These are phyloP conservation scores for Drosophila pachea DNA, from an alignment of 1,140 invertebrate genomes.

Conservation along the genomic window DNA sequence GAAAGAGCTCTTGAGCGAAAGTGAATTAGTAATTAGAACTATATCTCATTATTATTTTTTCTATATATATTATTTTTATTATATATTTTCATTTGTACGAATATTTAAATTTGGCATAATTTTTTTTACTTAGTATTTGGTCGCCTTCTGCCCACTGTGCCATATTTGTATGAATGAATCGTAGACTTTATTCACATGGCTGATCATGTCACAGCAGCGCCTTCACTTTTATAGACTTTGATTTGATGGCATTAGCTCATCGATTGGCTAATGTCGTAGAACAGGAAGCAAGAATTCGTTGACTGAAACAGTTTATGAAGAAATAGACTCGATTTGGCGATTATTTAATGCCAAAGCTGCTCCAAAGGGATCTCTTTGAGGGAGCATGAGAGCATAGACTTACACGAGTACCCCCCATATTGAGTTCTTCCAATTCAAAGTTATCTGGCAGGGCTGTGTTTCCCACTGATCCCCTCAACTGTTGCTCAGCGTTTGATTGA, in stretches of 20 bases:
- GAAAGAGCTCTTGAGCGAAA: neutral
- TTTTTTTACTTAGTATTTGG: neutral
- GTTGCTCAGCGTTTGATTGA: no score
- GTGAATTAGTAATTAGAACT: neutral
- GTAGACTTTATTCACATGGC: neutral
- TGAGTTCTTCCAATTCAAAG: no score
- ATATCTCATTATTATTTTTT: neutral
- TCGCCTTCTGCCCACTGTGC: neutral
- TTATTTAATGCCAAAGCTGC: no score
- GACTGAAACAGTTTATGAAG: no score
- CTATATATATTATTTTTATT: no score
- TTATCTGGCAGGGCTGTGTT: no score
- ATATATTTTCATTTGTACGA: neutral
- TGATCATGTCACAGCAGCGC: neutral
- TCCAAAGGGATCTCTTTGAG: no score
- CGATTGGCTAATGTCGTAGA: conserved; percentile 6
- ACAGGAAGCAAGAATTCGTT: conserved; percentile 1
- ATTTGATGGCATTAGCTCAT: conserved; percentile 18
- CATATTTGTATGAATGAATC: conserved; percentile 2
- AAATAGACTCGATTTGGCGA: no score
- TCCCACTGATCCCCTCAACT: no score
- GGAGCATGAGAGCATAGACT: no score
- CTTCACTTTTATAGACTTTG: conserved; percentile 25
- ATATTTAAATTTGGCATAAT: neutral
- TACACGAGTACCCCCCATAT: no score